Evolutionary conservation across 1,140 invertebrate genomes (phyloP), one percentile per base, ranked within the genome.

Genomic region (Anadara kagoshimensis): DNA sequence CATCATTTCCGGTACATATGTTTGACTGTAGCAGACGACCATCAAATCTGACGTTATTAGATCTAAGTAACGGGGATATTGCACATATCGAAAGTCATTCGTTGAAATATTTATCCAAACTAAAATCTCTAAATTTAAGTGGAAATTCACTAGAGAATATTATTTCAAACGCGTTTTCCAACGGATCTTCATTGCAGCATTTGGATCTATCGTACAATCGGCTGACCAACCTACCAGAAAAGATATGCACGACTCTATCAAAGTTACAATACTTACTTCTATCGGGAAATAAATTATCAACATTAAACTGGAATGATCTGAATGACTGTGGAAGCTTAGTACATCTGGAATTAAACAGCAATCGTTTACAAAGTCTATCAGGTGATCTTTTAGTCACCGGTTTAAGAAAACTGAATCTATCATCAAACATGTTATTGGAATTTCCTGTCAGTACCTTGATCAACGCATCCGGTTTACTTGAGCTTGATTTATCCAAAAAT

Each of bases 201-300:
- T 36, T 70, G 36, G 73, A 75, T 47, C 18, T 75, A n/a, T 70
- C 73, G 10, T 20, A 61, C 8, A 75, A 75, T 36, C 49, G 66
- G n/a, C 36, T 75, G 11, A 69, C 61, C 1, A 29, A 49, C 1
- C 14, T 73, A 26, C 70, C 63, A 51, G 49, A 49, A 44, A 44
- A 41, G 24, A 51, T 75, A 8, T 75, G 67, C 54, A 16, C 24
- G 5, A 47, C 51, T 20, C 29, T 65, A 20, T 29, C 47, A 10
- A 12, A 44, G 47, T 11, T 73, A 5, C 47, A 43, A 44, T 67
- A 70, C 36, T 24, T 75, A 36, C 20, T 47, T 24, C 24, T 69
- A 18, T 20, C 63, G 0, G 18, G 57, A 22, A 75, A 73, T 44
- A 29, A 29, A 5, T 47, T 73, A 16, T 26, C 45, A 45, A 16